phyloP scores from a whole-genome alignment of 1,140 invertebrate species.

The Calycopis cecrops region DNA sequence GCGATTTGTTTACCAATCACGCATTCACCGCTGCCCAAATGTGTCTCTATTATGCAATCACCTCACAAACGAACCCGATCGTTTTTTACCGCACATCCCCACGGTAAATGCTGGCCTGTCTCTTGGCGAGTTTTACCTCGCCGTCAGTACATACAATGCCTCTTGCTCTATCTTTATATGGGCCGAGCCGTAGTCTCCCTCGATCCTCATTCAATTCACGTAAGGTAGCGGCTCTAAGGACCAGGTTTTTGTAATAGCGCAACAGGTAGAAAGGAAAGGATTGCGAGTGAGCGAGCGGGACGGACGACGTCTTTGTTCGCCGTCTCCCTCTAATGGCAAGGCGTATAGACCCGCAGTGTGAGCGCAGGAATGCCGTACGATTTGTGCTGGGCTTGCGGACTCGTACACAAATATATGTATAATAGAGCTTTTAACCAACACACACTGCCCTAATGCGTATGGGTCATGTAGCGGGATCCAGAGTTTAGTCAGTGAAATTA shows the following conservation, averaged over 20 bases:
- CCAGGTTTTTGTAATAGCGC: slow-evolving; percentile 72
- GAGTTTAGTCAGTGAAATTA: slow-evolving; percentile 73
- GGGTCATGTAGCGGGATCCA: slow-evolving; percentile 72
- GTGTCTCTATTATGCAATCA: slow-evolving; percentile 61
- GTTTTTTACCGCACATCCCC: slow-evolving; percentile 56
- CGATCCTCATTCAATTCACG: slow-evolving; percentile 71
- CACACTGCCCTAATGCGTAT: slow-evolving; percentile 73
- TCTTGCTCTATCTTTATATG: slow-evolving; percentile 70
- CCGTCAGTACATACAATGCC: slow-evolving; percentile 52
- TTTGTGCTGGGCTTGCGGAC: slow-evolving; percentile 64
- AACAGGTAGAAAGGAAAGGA: slow-evolving; percentile 74
- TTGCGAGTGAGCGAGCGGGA: slow-evolving; percentile 60
- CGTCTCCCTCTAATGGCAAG: slow-evolving; percentile 41
- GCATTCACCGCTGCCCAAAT: slow-evolving; percentile 48
- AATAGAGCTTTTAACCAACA: slow-evolving; percentile 53
- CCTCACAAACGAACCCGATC: slow-evolving; percentile 48
- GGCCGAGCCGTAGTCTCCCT: slow-evolving; percentile 66
- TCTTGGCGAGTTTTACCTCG: slow-evolving; percentile 46
- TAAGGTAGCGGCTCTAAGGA: slow-evolving; percentile 72
- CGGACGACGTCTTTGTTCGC: slow-evolving; percentile 38
- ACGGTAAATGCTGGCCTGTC: slow-evolving; percentile 52
- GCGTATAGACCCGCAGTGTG: slow-evolving; percentile 32
- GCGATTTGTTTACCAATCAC: slow-evolving; percentile 47
- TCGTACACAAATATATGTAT: slow-evolving; percentile 42
- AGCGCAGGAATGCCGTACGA: slow-evolving; percentile 70